Evolutionary conservation across 2,888 invertebrate genomes (phyloP).

Genomic region (Nomada fucata): DNA sequence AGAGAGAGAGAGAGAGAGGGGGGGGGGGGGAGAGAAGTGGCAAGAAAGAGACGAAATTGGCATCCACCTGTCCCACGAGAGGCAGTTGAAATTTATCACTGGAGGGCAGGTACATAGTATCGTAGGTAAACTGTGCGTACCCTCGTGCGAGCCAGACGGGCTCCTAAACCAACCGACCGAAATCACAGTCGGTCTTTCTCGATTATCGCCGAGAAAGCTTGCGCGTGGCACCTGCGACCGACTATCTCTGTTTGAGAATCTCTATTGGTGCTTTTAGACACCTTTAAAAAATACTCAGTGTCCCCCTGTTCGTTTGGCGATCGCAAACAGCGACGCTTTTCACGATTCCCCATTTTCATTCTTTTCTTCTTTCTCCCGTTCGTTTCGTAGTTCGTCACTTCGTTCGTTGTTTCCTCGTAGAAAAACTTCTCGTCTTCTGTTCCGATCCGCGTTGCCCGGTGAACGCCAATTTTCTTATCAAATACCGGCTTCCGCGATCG

Average conservation of each 20-base stretch:
- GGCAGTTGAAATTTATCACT: conserved; percentile 57
- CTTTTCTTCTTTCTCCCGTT: too few species aligned
- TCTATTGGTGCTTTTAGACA: conserved; percentile 29
- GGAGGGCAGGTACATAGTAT: conserved; percentile 58
- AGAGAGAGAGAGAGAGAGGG: too few species aligned
- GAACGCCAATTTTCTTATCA: too few species aligned
- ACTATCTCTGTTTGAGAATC: conserved; percentile 49
- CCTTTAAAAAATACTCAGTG: neutral
- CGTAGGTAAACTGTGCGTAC: conserved; percentile 43
- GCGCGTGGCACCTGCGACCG: conserved; percentile 59
- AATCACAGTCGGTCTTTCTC: conserved; percentile 62
- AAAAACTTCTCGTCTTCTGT: too few species aligned
- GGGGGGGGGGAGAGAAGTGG: neutral
- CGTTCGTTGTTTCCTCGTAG: too few species aligned
- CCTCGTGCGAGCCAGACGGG: conserved; percentile 9
- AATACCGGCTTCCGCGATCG: too few species aligned
- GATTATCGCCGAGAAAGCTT: conserved; percentile 34
- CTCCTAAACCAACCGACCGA: conserved; percentile 56
- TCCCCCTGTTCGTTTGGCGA: too few species aligned
- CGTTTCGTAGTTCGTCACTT: too few species aligned
- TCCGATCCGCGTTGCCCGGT: too few species aligned
- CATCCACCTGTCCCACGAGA: conserved; percentile 50
- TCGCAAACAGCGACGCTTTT: too few species aligned
- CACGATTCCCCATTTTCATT: too few species aligned
- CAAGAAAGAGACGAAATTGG: conserved; percentile 21